Evolutionary conservation across 2,113 vertebrate species (phyloP).

Genomic region (Mobula hypostoma): DNA sequence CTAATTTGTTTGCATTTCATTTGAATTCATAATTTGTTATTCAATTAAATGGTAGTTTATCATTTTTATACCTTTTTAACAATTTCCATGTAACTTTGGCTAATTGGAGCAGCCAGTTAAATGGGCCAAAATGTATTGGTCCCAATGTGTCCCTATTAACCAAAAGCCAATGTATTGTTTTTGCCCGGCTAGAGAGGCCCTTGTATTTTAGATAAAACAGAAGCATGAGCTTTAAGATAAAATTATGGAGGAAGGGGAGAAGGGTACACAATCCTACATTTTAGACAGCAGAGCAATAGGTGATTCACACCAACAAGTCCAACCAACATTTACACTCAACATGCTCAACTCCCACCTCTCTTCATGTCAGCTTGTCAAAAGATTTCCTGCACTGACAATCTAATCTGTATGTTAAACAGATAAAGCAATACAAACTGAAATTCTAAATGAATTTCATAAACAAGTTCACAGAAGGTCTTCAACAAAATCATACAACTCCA

Average conservation of each 20-base stretch:
- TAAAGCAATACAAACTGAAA: background rate
- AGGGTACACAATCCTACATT: background rate
- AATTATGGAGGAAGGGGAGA: background rate
- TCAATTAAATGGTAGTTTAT: no score
- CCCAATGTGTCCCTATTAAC: no score
- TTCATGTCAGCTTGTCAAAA: no score
- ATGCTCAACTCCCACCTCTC: no score
- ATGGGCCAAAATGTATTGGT: no score
- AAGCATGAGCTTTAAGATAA: background rate
- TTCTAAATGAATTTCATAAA: background rate
- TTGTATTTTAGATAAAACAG: background rate
- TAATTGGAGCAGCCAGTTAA: no score
- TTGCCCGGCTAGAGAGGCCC: background rate
- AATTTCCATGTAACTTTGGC: no score
- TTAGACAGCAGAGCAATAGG: background rate
- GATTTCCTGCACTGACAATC: background rate
- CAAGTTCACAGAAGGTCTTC: background rate
- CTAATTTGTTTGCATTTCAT: no score
- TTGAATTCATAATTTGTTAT: no score
- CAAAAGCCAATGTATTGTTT: background rate
- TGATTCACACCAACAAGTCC: no score
- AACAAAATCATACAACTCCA: background rate
- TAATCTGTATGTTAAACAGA: background rate
- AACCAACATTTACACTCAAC: no score
- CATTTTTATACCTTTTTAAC: no score